Evolutionary conservation across 64 coral and sea anemone genomes (phyloP).

Genomic region (Stichodactyla mertensii): DNA sequence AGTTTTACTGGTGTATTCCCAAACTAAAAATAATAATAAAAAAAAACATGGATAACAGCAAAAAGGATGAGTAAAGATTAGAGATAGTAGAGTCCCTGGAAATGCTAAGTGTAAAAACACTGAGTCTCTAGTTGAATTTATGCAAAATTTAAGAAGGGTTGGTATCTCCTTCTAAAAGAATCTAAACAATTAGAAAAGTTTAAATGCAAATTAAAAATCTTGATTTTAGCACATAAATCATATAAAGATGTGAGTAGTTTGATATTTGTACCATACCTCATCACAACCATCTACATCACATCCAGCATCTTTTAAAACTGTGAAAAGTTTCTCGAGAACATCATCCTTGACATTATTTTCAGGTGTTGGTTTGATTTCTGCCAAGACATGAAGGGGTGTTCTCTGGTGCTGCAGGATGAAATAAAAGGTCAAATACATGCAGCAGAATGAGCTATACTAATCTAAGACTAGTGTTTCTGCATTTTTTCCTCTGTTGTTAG

Average conservation of each 20-base stretch:
- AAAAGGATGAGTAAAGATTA: background rate
- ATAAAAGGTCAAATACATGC: background rate
- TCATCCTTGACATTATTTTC: background rate
- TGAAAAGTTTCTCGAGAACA: background rate
- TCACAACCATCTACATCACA: background rate
- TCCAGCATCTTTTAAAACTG: background rate
- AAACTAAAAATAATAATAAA: background rate
- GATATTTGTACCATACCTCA: background rate
- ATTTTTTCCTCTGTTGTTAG: no score
- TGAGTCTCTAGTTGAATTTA: no score
- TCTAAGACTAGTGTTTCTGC: no score
- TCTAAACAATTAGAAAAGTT: no score
- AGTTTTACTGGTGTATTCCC: slow-evolving; percentile 6
- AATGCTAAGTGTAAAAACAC: no score
- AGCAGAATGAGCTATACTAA: no score
- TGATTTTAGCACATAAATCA: no score
- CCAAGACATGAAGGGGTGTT: background rate
- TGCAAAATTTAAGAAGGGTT: no score
- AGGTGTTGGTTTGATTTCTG: background rate
- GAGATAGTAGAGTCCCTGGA: no score
- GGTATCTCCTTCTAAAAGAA: no score
- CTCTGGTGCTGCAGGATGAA: background rate
- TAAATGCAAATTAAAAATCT: no score
- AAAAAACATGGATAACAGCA: background rate
- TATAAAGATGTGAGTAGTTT: background rate